Conservation (phyloP, 2,113 vertebrate species). For the Stercorarius parasiticus region DNA sequence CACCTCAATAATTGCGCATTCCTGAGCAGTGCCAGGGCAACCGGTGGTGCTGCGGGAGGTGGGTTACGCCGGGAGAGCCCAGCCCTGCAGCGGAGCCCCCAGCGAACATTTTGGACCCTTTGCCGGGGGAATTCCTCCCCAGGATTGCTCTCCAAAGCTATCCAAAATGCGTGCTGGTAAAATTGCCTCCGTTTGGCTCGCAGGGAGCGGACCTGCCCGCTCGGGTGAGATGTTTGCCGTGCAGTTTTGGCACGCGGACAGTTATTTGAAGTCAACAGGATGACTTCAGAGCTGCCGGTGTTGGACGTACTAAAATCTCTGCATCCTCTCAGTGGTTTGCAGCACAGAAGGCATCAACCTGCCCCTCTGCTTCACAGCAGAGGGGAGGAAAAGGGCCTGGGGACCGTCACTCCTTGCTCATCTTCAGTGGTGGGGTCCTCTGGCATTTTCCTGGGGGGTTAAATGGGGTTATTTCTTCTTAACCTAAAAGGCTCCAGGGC, state of each 20-base stretch:
- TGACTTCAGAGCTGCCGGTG: accelerated
- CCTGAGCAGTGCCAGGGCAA: not conserved
- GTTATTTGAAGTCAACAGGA: not conserved
- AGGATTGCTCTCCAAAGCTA: too few species aligned
- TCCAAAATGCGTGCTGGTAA: not conserved
- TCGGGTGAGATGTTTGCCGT: accelerated
- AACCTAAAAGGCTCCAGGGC: not conserved
- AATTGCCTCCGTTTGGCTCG: not conserved
- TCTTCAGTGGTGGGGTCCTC: not conserved
- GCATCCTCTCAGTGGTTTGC: not conserved
- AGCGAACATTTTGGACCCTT: not conserved
- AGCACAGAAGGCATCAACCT: not conserved
- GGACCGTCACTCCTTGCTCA: not conserved
- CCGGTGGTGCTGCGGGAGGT: not conserved
- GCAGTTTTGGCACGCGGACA: not conserved
- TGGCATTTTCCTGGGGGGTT: not conserved
- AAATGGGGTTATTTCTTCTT: not conserved
- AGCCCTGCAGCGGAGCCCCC: not conserved
- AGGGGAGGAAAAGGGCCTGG: not conserved
- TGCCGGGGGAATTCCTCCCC: not conserved
- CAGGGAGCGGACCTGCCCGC: accelerated
- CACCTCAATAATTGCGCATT: not conserved
- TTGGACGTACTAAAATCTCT: not conserved
- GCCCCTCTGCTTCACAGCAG: not conserved
- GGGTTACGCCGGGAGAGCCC: accelerated